Conservation (phyloP, 2,797 vertebrate species). For the Tragelaphus eurycerus region DNA sequence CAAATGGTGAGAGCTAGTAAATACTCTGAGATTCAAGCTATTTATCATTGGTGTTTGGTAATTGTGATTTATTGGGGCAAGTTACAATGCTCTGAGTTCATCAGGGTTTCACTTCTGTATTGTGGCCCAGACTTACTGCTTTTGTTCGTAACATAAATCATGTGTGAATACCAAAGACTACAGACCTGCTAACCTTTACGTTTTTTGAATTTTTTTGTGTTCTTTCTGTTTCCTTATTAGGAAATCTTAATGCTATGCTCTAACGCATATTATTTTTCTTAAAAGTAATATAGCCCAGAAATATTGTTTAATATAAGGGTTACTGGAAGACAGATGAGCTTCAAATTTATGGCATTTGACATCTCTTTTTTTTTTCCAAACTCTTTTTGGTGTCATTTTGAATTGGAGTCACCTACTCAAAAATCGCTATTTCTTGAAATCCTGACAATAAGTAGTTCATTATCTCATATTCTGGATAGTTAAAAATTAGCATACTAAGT, state of each 20-base stretch:
- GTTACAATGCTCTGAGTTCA: constrained; percentile 59
- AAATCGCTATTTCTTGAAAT: not conserved
- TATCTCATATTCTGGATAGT: not conserved
- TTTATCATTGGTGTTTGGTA: constrained; percentile 73
- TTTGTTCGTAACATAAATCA: constrained; percentile 68
- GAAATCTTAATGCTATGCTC: not conserved
- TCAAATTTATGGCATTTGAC: not conserved
- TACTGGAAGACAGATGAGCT: not conserved
- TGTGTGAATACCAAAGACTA: constrained; percentile 12
- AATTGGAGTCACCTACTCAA: not conserved
- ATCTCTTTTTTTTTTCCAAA: not conserved
- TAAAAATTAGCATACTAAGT: not conserved
- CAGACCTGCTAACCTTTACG: constrained; percentile 8
- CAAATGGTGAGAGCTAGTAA: constrained; percentile 55
- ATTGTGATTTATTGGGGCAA: constrained; percentile 73
- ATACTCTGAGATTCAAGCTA: constrained; percentile 32
- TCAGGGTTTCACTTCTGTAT: constrained; percentile 42
- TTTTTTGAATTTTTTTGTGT: not conserved
- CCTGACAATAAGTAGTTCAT: not conserved
- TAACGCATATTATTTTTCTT: not conserved
- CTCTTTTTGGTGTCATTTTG: not conserved
- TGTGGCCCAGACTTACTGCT: constrained; percentile 28
- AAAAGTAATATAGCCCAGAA: not conserved
- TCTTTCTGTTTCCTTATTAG: constrained; percentile 40
- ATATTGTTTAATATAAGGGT: not conserved